Evolutionary conservation across 2,113 vertebrate species (phyloP).

Genomic region (Sylvia atricapilla): DNA sequence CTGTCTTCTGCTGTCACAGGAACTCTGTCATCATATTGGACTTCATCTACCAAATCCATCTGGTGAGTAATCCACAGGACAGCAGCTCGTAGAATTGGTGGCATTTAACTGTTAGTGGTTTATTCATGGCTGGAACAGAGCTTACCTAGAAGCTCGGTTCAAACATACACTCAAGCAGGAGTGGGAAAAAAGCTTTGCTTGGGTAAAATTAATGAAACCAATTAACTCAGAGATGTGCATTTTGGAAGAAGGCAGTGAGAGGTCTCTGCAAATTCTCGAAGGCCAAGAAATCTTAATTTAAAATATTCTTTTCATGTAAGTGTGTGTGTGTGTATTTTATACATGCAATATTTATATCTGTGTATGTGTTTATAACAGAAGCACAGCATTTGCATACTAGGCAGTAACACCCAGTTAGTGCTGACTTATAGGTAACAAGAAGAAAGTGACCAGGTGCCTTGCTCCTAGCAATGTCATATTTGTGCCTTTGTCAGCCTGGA

Average conservation of each 20-base stretch:
- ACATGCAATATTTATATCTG: rapidly evolving
- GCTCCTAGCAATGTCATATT: not conserved
- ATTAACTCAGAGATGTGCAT: not conserved
- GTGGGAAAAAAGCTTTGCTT: not conserved
- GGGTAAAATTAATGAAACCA: not conserved
- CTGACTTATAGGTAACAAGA: not conserved
- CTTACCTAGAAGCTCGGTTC: not conserved
- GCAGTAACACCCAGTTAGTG: not conserved
- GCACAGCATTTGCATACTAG: not conserved
- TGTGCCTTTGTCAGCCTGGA: not conserved
- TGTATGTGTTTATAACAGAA: not conserved
- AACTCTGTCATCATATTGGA: not conserved
- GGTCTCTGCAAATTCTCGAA: not conserved
- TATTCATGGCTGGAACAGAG: not conserved
- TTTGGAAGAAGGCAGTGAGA: not conserved
- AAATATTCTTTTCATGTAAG: not conserved
- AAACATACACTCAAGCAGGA: not conserved
- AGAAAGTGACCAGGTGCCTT: not conserved
- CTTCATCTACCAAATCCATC: not conserved
- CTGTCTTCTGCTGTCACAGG: not conserved
- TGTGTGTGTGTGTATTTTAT: not conserved
- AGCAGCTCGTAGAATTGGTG: not conserved
- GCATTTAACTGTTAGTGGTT: not conserved
- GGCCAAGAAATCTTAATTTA: not conserved
- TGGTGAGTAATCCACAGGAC: not conserved